Evolutionary conservation across 2,888 invertebrate genomes (phyloP).

Genomic region (Mythimna pallens): DNA sequence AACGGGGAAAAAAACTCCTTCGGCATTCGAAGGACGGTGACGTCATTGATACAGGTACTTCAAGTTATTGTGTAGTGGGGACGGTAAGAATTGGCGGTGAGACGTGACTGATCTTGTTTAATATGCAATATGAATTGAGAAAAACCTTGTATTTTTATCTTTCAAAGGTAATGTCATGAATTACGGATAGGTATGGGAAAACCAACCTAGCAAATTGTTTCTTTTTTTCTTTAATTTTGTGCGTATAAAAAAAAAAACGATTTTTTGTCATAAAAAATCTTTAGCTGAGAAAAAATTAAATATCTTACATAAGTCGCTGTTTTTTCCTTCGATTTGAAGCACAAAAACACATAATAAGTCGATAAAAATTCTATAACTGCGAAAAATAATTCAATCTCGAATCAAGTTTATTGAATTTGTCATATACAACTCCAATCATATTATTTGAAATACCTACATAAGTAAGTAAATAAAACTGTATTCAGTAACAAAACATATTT

Average conservation of each 20-base stretch:
- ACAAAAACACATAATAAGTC: slow-evolving; percentile 1
- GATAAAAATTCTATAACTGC: neutral
- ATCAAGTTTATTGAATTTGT: slow-evolving; percentile 39
- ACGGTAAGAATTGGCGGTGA: slow-evolving; percentile 69
- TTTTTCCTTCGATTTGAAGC: neutral
- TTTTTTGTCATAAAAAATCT: neutral
- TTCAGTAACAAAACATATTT: slow-evolving; percentile 25
- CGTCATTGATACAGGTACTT: slow-evolving; percentile 82
- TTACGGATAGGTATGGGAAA: too few relatives aligned
- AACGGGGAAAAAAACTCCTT: slow-evolving; percentile 77
- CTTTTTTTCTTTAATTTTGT: slow-evolving; percentile 1
- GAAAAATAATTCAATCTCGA: slow-evolving; percentile 19
- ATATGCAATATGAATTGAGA: slow-evolving; percentile 4
- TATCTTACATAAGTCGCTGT: neutral
- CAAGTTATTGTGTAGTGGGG: slow-evolving; percentile 68
- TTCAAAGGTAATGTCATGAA: too few relatives aligned
- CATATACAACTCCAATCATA: slow-evolving; percentile 12
- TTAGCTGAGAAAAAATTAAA: neutral
- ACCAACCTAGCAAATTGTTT: neutral
- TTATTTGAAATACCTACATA: neutral
- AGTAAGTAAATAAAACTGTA: slow-evolving; percentile 27
- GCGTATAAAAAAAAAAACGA: slow-evolving; percentile 5
- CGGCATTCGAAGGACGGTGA: slow-evolving; percentile 86
- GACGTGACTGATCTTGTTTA: slow-evolving; percentile 15
- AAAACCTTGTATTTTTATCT: neutral